These are phyloP conservation scores for Butorides virescens DNA, from an alignment of 2,113 vertebrate species.

Conservation along the genomic window DNA sequence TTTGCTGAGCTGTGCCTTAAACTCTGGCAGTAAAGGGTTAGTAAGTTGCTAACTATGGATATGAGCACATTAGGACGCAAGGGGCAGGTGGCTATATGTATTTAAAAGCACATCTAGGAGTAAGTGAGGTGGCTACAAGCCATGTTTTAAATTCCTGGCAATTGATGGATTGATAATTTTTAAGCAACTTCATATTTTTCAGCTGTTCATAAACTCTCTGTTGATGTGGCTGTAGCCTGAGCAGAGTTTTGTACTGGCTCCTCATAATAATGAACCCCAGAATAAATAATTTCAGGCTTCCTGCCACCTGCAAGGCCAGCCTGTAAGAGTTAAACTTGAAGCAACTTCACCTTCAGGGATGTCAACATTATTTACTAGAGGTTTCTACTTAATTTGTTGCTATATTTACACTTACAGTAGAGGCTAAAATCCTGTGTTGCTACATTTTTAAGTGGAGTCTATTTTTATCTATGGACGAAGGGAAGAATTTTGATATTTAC, in stretches of 20 bases:
- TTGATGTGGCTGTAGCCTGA: neutral
- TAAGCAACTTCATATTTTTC: neutral
- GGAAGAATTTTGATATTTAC: neutral
- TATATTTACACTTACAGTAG: constrained; percentile 3
- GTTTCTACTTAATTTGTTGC: constrained; percentile 23
- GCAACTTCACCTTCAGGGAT: neutral
- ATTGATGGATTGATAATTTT: neutral
- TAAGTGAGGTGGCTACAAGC: neutral
- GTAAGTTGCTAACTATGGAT: neutral
- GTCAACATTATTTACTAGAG: neutral
- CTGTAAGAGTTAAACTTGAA: neutral
- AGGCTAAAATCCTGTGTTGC: neutral
- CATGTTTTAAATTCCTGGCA: neutral
- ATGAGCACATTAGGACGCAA: neutral
- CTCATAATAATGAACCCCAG: neutral
- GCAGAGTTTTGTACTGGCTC: neutral
- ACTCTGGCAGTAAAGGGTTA: neutral
- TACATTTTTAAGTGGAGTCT: neutral
- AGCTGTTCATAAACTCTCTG: neutral
- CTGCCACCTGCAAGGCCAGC: neutral
- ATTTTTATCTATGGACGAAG: neutral
- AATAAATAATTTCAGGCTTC: neutral
- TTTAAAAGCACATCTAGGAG: neutral
- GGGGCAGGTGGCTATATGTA: neutral
- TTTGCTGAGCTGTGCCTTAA: neutral